Evolutionary conservation across 2,113 vertebrate species (phyloP), one percentile per base, ranked within the genome.

Genomic region (Archocentrus centrarchus): DNA sequence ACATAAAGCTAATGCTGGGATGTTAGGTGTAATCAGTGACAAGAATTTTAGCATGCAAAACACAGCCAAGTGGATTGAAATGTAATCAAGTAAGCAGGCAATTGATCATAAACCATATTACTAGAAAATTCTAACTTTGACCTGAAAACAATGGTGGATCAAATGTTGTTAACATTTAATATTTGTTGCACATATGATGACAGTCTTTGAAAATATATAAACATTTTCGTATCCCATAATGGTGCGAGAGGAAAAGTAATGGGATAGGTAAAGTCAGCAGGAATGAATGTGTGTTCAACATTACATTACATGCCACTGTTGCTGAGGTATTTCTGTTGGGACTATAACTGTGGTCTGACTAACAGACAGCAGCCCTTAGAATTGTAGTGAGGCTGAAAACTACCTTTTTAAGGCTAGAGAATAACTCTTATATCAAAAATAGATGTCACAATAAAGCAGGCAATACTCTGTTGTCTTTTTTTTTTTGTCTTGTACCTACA

Each of bases 11-110:
- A 53, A 70, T 32, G 44, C 44, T 70, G 66, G 24, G 24, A 32
- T 53, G 17, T 50, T 70, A 70, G 15, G 50, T 30, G 2, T 39
- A 39, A 39, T 39, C 37, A 39, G 37, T 39, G 9, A 39, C 37
- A 39, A 39, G 8, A 39, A 39, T 53, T 20, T 70, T 53, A 73
- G 1, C 44, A 53, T 70, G 66, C 24, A 70, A 11, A 70, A 13
- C 24, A 53, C 15, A 30, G 10, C 44, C 3, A 32, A 18, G 24
- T 1, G 53, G 44, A 53, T 53, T 70, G 15, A 7, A 70, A 32
- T 70, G 66, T 70, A 53, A 70, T 70, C 44, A 70, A 30, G 44
- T 32, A 17, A 53, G 66, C 66, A 53, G 17, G 66, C 66, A 73
- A 53, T 20, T 32, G 44, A 70, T 53, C 66, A 73, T 53, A 73